Conservation (phyloP, 2,888 invertebrate genomes). For the Chalcosyrphus nemorum region DNA sequence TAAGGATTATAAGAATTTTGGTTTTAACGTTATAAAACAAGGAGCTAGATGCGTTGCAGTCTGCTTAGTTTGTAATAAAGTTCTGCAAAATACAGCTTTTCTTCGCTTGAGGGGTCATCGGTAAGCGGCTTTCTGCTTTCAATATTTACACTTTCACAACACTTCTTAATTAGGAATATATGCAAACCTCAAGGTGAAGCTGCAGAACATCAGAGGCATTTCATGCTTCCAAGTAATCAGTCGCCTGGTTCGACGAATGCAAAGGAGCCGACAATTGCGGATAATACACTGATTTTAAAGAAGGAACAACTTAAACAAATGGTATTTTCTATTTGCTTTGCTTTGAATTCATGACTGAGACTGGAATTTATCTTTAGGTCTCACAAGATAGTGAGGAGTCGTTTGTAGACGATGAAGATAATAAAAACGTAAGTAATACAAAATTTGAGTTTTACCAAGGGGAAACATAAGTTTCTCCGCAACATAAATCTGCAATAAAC, state of each 20-base stretch:
- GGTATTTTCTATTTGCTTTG: neutral
- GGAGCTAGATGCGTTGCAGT: constrained; percentile 32
- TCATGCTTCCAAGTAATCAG: neutral
- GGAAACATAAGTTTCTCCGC: no score
- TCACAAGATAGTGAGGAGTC: neutral
- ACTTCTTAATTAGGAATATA: neutral
- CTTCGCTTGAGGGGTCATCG: constrained; percentile 28
- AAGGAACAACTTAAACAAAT: neutral
- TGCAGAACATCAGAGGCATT: neutral
- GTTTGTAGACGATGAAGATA: neutral
- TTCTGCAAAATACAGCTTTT: constrained; percentile 38
- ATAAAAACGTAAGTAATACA: no score
- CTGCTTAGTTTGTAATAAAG: constrained; percentile 26
- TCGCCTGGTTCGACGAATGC: neutral
- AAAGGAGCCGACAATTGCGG: neutral
- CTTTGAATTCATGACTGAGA: neutral
- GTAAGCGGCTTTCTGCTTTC: neutral
- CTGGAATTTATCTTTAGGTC: neutral
- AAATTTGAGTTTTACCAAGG: no score
- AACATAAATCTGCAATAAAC: no score
- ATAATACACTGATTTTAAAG: neutral
- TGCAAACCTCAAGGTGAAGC: neutral
- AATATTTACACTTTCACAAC: neutral
- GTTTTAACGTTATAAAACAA: constrained; percentile 9
- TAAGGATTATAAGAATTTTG: constrained; percentile 23